These are phyloP conservation scores for Centropristis striata DNA, from an alignment of 2,113 vertebrate species.

Conservation along the genomic window DNA sequence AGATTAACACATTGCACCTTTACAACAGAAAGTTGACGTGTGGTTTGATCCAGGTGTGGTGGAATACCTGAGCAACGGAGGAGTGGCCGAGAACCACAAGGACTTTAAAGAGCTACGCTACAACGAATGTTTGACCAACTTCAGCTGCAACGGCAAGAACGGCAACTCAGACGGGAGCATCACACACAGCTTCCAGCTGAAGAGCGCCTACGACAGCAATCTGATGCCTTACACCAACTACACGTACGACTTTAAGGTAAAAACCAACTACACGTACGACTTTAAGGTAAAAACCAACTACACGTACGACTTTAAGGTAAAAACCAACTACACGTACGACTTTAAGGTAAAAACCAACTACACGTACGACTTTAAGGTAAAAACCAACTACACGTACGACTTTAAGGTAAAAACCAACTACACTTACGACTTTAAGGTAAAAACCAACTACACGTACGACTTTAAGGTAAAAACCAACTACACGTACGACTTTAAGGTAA, in stretches of 20 bases:
- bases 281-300: too few species aligned
- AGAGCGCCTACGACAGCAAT: slow-evolving; percentile 97
- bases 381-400: too few species aligned
- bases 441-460: too few species aligned
- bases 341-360: too few species aligned
- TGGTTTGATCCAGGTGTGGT: slow-evolving; percentile 90
- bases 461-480: too few species aligned
- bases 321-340: too few species aligned
- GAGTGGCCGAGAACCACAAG: slow-evolving; percentile 98
- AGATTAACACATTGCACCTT: neutral
- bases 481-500: too few species aligned
- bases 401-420: too few species aligned
- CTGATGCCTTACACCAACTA: slow-evolving; percentile 99
- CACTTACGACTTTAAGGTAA: too few species aligned
- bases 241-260: slow-evolving; percentile 73
- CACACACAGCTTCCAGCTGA: slow-evolving; percentile 97
- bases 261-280: neutral
- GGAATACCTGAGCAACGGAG: slow-evolving; percentile 97
- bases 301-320: too few species aligned
- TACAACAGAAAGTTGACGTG: neutral
- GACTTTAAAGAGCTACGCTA: slow-evolving; percentile 99
- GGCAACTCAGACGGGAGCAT: slow-evolving; percentile 94
- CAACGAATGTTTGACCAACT: slow-evolving; percentile 97
- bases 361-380: too few species aligned
- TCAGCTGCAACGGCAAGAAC: slow-evolving; percentile 93